Percentiles rank a stretch among this genome's conserved stretches.
Conservation (phyloP, 2,888 invertebrate species). For the Aelia acuminata region DNA sequence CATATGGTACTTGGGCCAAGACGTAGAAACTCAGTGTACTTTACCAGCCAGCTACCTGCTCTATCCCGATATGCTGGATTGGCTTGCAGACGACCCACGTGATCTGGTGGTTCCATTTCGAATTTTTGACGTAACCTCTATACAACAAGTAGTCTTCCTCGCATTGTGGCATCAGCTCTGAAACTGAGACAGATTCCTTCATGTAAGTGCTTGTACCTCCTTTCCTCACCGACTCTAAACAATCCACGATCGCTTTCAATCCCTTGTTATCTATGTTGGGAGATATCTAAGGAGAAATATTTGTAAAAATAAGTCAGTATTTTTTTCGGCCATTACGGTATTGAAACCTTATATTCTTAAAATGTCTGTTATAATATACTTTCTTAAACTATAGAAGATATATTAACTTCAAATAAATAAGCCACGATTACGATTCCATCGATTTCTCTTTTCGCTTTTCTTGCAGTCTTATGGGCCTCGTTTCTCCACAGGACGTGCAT, state of each 20-base stretch:
- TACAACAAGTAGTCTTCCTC: slow-evolving; percentile 76
- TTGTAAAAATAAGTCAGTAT: no score
- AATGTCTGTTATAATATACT: background rate
- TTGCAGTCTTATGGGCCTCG: slow-evolving; percentile 75
- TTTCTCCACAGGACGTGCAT: slow-evolving; percentile 77
- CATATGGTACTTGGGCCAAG: no score
- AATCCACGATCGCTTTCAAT: background rate
- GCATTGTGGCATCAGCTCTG: background rate
- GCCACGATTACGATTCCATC: slow-evolving; percentile 75
- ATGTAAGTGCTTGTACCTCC: background rate
- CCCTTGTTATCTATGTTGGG: background rate
- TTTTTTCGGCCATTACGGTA: no score
- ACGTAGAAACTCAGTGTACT: no score
- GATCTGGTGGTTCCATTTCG: slow-evolving; percentile 71
- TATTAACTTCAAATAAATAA: slow-evolving; percentile 74
- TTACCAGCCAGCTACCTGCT: slow-evolving; percentile 71
- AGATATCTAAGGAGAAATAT: background rate
- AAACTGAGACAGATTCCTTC: background rate
- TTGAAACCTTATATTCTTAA: no score
- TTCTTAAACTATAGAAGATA: background rate
- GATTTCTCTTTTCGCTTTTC: slow-evolving; percentile 74
- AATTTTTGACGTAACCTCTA: slow-evolving; percentile 74
- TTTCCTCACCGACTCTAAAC: background rate
- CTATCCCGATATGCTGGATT: slow-evolving; percentile 73
- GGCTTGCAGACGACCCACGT: slow-evolving; percentile 76